Conservation (phyloP, 2,113 vertebrate species). For the Lasiurus borealis region DNA sequence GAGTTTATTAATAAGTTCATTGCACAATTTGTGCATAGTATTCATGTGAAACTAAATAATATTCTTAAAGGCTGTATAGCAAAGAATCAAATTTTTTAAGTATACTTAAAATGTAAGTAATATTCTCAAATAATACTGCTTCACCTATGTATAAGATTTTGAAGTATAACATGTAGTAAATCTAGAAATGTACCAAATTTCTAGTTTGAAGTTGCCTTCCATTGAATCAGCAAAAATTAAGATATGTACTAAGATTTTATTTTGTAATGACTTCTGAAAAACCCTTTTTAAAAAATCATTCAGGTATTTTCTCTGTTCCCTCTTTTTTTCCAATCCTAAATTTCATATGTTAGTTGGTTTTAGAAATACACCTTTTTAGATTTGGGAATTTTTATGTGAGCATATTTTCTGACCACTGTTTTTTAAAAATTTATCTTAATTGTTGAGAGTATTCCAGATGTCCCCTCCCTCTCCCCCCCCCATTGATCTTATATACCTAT, state of each 20-base stretch:
- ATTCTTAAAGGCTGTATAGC: constrained; percentile 6
- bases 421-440: too few species aligned
- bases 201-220: constrained; percentile 13
- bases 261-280: constrained; percentile 43
- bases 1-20: constrained; percentile 26
- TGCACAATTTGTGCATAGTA: neutral
- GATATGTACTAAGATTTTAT: constrained; percentile 38
- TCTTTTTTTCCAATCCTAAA: neutral
- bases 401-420: constrained; percentile 34
- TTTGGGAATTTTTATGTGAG: constrained; percentile 36
- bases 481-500: too few species aligned
- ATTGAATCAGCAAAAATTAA: constrained; percentile 29
- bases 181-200: constrained; percentile 18
- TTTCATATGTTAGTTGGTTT: constrained; percentile 53
- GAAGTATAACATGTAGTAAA: neutral
- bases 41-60: constrained; percentile 22
- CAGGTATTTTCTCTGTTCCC: neutral
- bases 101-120: constrained; percentile 46
- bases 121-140: constrained; percentile 37
- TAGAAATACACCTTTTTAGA: constrained; percentile 41
- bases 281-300: constrained; percentile 15
- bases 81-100: constrained; percentile 38
- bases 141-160: constrained; percentile 49
- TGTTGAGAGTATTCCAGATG: too few species aligned
- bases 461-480: too few species aligned